Evolutionary conservation across 2,888 invertebrate species (phyloP).

Genomic region (Oegoconia quadripuncta): DNA sequence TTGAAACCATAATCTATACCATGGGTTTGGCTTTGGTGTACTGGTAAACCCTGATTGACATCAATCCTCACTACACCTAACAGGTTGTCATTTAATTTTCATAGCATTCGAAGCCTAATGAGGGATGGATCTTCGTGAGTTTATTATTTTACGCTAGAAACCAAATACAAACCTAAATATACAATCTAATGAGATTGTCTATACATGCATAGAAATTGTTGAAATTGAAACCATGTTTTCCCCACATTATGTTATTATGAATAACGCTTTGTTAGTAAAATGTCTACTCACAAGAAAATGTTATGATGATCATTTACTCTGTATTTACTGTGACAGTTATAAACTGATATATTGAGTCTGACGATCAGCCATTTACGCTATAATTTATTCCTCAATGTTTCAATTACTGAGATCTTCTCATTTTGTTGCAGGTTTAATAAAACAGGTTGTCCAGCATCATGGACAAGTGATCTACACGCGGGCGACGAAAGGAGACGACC

Average conservation of each 20-base stretch:
- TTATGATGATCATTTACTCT: constrained; percentile 59
- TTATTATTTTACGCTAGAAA: background rate
- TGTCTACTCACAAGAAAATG: background rate
- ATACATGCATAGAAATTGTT: no score
- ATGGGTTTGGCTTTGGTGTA: no score
- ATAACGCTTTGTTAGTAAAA: no score
- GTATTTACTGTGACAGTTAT: constrained; percentile 58
- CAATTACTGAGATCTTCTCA: constrained; percentile 1
- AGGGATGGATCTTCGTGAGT: background rate
- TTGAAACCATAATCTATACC: no score
- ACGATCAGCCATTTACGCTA: no score
- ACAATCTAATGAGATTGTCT: no score
- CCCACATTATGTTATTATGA: no score
- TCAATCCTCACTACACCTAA: no score
- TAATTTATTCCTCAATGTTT: background rate
- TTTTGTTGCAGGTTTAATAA: constrained; percentile 88
- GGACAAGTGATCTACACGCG: constrained; percentile 98
- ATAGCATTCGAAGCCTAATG: background rate
- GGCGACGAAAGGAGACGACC: constrained; percentile 96
- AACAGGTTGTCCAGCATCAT: constrained; percentile 97
- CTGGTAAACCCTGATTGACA: no score
- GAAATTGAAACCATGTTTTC: no score
- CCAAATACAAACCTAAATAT: no score
- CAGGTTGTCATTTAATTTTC: no score
- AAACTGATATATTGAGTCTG: constrained; percentile 83